Evolutionary conservation across 2,113 vertebrate genomes (phyloP).

Genomic region (Nematolebias whitei): DNA sequence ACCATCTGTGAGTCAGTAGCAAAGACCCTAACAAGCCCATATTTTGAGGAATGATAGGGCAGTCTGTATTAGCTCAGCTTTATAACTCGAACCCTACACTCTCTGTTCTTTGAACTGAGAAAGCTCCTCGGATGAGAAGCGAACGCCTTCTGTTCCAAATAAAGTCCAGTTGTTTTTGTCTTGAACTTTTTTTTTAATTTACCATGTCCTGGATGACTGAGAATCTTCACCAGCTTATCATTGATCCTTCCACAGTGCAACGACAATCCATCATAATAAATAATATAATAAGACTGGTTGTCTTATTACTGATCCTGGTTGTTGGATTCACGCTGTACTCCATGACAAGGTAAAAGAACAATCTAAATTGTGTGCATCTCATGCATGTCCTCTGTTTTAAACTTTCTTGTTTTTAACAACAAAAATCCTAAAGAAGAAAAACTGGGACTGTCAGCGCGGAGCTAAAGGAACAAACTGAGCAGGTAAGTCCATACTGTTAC

Average conservation of each 20-base stretch:
- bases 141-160: no score
- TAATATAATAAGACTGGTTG: background rate
- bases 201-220: no score
- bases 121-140: no score
- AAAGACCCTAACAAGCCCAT: no score
- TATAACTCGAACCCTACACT: no score
- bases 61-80: no score
- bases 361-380: background rate
- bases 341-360: slow-evolving; percentile 7
- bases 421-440: background rate
- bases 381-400: background rate
- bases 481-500: background rate
- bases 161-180: no score
- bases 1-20: no score
- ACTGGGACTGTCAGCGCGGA: background rate
- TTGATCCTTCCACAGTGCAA: background rate
- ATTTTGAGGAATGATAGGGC: no score
- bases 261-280: background rate
- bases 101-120: no score
- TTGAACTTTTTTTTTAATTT: no score
- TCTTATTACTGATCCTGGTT: background rate
- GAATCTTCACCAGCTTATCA: no score
- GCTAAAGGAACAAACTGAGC: background rate
- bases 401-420: background rate
- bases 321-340: background rate